These are phyloP conservation scores for Aproaerema taeniolella DNA, from an alignment of 2,888 invertebrate genomes.

Conservation along the genomic window DNA sequence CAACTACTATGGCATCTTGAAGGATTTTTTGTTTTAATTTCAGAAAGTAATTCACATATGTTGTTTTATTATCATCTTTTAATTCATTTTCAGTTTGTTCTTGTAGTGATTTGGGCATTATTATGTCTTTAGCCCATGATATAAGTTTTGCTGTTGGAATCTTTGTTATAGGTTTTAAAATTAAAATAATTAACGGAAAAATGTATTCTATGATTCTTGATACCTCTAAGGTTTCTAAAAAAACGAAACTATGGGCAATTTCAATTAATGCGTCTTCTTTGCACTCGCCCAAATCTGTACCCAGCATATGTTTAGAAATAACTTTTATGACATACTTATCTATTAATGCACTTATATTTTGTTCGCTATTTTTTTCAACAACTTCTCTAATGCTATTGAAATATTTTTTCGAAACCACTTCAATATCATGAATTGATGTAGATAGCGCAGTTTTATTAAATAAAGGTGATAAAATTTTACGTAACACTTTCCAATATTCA, in stretches of 20 bases:
- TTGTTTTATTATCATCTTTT: no score
- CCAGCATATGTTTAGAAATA: background rate
- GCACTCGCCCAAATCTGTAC: background rate
- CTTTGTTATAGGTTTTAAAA: background rate
- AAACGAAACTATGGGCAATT: background rate
- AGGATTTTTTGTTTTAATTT: no score
- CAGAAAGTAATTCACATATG: no score
- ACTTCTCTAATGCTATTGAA: background rate
- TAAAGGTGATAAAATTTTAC: background rate
- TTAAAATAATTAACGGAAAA: background rate
- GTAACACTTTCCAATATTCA: background rate
- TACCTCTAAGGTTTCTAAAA: background rate
- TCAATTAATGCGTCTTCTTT: background rate
- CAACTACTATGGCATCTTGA: no score
- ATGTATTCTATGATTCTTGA: background rate
- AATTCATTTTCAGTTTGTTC: no score
- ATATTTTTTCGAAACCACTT: background rate
- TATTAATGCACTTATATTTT: background rate
- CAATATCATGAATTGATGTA: background rate
- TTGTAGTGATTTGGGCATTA: no score
- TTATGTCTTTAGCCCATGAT: no score
- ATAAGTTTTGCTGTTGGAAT: no score
- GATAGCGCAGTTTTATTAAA: background rate
- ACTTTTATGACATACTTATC: background rate
- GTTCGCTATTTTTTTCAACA: background rate